Percentiles rank a stretch among this genome's conserved stretches.
These are phyloP conservation scores for Chlorospingus semifuscus DNA, from an alignment of 2,797 vertebrate genomes.

Conservation along the genomic window DNA sequence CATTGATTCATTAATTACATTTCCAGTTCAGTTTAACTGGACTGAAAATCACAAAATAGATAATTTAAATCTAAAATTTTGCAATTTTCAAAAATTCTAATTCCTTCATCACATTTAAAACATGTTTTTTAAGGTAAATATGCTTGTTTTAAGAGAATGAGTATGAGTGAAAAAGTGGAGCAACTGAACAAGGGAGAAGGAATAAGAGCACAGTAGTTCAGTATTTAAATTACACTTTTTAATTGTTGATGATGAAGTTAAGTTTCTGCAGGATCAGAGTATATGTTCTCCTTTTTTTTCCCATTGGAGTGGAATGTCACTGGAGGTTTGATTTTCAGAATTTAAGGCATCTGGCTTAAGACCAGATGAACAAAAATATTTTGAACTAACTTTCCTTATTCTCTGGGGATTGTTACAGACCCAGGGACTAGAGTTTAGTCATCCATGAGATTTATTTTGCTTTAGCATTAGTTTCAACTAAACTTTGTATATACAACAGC, in stretches of 20 bases:
- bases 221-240: not conserved
- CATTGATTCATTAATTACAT: not conserved
- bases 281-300: conserved; percentile 48
- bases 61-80: not conserved
- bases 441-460: conserved; percentile 68
- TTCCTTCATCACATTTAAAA: not conserved
- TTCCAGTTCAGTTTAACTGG: not conserved
- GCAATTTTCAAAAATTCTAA: not conserved
- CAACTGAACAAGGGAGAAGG: not conserved
- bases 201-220: not conserved
- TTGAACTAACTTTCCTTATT: conserved; percentile 68
- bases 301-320: conserved; percentile 63
- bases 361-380: conserved; percentile 71
- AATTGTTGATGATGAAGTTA: not conserved
- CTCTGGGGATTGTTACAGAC: conserved; percentile 59
- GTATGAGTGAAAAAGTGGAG: not conserved
- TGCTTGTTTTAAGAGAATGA: not conserved
- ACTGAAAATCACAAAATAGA: not conserved
- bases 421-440: conserved; percentile 41
- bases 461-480: conserved; percentile 46
- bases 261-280: not conserved
- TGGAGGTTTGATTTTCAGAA: conserved; percentile 65
- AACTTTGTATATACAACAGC: conserved; percentile 50
- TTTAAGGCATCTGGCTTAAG: conserved; percentile 69
- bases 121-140: not conserved